These are phyloP conservation scores for Liasis olivaceus DNA, from an alignment of 2,797 vertebrate genomes.

Conservation along the genomic window DNA sequence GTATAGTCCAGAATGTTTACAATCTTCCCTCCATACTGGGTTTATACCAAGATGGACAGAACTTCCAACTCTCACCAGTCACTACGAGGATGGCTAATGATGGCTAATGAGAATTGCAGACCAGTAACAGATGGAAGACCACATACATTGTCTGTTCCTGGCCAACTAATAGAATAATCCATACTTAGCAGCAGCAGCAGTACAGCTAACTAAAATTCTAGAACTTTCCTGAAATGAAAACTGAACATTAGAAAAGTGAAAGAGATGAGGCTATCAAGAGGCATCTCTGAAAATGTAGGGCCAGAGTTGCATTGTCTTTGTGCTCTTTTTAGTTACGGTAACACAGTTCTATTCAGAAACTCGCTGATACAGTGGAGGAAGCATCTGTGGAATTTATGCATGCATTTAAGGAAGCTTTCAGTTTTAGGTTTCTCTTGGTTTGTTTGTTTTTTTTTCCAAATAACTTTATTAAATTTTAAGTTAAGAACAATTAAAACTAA, in stretches of 20 bases:
- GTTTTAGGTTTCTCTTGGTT: not conserved
- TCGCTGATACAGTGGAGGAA: too few relatives aligned
- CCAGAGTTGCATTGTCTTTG: not conserved
- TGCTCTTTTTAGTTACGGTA: not conserved
- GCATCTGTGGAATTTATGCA: not conserved
- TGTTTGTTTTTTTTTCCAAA: too few relatives aligned
- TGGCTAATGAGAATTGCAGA: not conserved
- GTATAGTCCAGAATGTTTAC: too few relatives aligned
- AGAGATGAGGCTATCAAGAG: not conserved
- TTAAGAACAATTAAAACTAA: too few relatives aligned
- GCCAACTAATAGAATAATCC: not conserved
- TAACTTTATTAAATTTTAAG: too few relatives aligned
- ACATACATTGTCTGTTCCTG: not conserved
- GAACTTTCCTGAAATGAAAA: not conserved
- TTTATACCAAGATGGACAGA: not conserved
- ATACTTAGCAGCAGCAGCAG: too few relatives aligned
- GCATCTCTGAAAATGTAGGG: not conserved
- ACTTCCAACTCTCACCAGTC: not conserved
- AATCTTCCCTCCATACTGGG: too few relatives aligned
- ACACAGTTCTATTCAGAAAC: not conserved
- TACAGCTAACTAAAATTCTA: too few relatives aligned
- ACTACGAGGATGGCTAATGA: not conserved
- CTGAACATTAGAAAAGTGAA: not conserved
- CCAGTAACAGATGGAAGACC: not conserved
- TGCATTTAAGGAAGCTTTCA: not conserved